These are phyloP conservation scores for Pseudocheirus occidentalis DNA, from an alignment of 2,797 vertebrate genomes.

Conservation along the genomic window DNA sequence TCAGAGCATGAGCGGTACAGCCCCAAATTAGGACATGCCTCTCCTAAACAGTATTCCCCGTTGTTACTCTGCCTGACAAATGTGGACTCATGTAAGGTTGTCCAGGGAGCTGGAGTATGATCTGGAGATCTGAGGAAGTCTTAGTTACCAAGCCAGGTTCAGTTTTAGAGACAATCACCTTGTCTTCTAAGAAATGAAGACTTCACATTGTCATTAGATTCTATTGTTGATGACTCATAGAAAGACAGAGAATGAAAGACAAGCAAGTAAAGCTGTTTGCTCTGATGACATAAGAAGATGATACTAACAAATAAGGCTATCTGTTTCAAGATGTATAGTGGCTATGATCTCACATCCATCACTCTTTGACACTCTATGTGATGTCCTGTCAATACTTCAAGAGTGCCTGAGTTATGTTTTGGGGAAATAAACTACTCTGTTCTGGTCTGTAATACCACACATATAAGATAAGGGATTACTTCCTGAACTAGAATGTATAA, in stretches of 20 bases:
- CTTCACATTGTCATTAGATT: not conserved
- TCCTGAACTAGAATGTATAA: not conserved
- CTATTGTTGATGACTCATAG: not conserved
- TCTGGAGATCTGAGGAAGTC: not conserved
- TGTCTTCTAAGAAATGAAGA: not conserved
- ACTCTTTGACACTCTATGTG: not conserved
- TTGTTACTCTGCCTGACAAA: not conserved
- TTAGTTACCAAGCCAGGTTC: not conserved
- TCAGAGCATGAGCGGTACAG: not conserved
- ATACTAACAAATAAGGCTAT: not conserved
- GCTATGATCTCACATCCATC: not conserved
- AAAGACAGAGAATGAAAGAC: not conserved
- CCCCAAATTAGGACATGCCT: not conserved
- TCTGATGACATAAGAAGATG: not conserved
- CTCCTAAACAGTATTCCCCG: not conserved
- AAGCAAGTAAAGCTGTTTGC: not conserved
- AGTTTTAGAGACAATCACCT: not conserved
- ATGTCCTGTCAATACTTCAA: not conserved
- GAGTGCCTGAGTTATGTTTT: not conserved
- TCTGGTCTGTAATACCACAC: not conserved
- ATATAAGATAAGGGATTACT: not conserved
- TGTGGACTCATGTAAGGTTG: not conserved
- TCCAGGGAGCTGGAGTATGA: not conserved
- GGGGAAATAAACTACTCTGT: no score
- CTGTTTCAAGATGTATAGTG: not conserved